phyloP scores from a whole-genome alignment of 1,140 invertebrate genomes.

The Colletes latitarsis region DNA sequence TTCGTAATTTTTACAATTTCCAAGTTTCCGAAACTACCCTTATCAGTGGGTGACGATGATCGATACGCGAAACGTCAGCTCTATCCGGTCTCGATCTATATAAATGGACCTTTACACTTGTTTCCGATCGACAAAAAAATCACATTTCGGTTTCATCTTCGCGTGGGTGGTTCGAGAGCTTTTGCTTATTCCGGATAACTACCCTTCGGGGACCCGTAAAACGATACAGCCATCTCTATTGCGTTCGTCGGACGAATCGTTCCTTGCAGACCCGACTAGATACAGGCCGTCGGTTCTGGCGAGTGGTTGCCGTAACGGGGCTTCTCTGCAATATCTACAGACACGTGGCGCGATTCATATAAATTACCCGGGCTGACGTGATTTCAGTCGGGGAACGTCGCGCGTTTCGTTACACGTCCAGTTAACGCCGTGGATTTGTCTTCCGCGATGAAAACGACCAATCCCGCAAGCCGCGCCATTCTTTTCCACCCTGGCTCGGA shows the following conservation, averaged over 20 bases:
- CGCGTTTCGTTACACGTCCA: constrained; percentile 45
- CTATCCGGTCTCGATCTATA: too few species aligned
- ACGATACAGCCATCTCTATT: neutral
- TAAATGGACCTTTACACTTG: too few species aligned
- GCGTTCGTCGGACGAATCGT: neutral
- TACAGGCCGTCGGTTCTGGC: neutral
- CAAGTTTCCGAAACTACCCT: too few species aligned
- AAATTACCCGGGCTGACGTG: constrained; percentile 47
- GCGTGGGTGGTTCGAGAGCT: neutral
- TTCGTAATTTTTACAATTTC: too few species aligned
- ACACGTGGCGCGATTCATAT: constrained; percentile 39
- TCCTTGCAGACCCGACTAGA: neutral
- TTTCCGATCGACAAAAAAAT: constrained; percentile 3
- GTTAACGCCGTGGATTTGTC: constrained; percentile 50
- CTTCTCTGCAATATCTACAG: constrained; percentile 3
- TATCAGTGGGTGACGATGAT: too few species aligned
- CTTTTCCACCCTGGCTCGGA: neutral
- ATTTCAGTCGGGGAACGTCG: constrained; percentile 18
- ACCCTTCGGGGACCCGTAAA: constrained; percentile 1
- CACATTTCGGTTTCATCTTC: constrained; percentile 13
- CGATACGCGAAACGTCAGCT: too few species aligned
- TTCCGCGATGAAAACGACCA: constrained; percentile 25
- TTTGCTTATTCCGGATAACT: constrained; percentile 11
- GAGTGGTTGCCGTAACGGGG: neutral
- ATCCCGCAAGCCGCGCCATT: neutral